phyloP scores from a whole-genome alignment of 2,113 vertebrate species.

The Sigmodon hispidus region DNA sequence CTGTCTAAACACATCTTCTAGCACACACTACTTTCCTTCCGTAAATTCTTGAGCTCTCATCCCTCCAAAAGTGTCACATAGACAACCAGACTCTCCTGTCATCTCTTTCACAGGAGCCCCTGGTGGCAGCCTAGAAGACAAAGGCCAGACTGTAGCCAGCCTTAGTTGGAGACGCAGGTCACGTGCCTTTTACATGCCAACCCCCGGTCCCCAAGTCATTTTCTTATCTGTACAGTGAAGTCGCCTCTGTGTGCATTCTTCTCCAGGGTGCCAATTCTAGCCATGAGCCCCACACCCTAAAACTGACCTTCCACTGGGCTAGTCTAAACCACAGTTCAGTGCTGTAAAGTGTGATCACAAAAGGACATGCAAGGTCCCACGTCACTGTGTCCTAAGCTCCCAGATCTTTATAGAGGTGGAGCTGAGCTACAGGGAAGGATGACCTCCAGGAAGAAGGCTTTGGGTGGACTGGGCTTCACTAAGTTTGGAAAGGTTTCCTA shows the following conservation, averaged over 20 bases:
- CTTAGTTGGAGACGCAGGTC: background rate
- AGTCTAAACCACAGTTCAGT: background rate
- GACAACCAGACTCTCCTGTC: background rate
- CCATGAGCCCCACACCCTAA: background rate
- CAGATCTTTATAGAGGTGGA: too few species aligned
- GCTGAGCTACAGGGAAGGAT: background rate
- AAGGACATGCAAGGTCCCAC: too few species aligned
- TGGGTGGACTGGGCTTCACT: accelerated
- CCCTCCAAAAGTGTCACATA: accelerated
- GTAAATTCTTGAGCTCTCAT: accelerated
- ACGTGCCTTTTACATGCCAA: accelerated
- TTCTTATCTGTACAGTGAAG: background rate
- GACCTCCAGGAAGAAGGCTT: too few species aligned
- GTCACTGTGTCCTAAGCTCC: background rate
- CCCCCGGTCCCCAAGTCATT: background rate
- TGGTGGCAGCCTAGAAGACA: background rate
- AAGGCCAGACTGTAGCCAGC: background rate
- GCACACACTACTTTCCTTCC: background rate
- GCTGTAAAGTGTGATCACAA: background rate
- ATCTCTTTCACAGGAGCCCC: accelerated
- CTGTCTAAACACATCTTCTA: background rate
- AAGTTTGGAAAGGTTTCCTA: background rate
- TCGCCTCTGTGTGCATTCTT: background rate
- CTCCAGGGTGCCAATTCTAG: accelerated
- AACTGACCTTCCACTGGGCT: too few species aligned